Base-by-base conservation (phyloP, 1,140 invertebrate genomes). In the Drosophila rhopaloa region DNA sequence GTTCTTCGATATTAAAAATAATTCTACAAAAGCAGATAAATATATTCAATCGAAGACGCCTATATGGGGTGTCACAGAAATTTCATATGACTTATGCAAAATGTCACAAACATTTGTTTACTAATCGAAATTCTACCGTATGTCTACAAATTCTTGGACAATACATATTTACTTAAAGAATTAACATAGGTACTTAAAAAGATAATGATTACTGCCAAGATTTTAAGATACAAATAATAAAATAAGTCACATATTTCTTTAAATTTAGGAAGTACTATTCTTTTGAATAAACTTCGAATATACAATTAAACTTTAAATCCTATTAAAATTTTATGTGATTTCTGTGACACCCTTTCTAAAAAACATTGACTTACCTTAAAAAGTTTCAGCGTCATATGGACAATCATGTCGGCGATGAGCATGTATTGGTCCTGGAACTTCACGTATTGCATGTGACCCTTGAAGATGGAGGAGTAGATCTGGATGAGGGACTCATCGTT, bases 401-500 rank as follows among this genome's bases (percentile, higher is more conserved):
- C 95, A 32, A 98, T 93, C 40, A 93, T 94, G 5, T 94, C 91
- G 1, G 95, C 94, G 27, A 96, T 93, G 9, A 93, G 92, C 85
- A 95, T 94, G n/a, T 97, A 93, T 46, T 95, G 94, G 5, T 94
- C 91, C 0, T 94, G 81, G 92, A 98, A 98, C 40, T 93, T 93
- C 1, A 67, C 68, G n/a, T 55, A 66, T 2, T 8, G 9, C 13
- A 97, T 94, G 91, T 98, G 97, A 1, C 96, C 97, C 5, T 90
- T 81, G 19, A 98, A 93, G 35, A 98, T 98, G 9, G 96, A 97
- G 10, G 94, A 94, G 91, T 97, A 98, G 74, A 99, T 98, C 54
- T 96, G 96, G 27, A 94, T 93, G 54, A 98, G 93, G 0, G 96
- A 97, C 11, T 94, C 93, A 61, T 96, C 95, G 9, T 95, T 94